A percentile compares a stretch with the other conserved stretches of the same genome.
These are phyloP conservation scores for Sphaeridia pumilis DNA, from an alignment of 2,888 invertebrate species.

Conservation along the genomic window DNA sequence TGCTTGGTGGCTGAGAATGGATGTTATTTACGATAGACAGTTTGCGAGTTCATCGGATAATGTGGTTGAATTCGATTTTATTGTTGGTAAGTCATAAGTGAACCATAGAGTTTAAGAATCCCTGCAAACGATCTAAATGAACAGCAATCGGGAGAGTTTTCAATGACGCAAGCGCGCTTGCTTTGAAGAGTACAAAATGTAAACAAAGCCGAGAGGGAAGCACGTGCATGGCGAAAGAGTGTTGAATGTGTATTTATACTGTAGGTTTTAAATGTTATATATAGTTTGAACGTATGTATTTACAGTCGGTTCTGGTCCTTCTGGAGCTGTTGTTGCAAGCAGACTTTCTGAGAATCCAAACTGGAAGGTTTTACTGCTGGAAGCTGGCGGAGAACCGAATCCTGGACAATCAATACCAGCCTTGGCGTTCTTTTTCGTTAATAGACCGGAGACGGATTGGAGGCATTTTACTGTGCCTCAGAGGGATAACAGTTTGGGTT, in stretches of 20 bases:
- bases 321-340: constrained; percentile 15
- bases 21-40: background rate
- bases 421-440: background rate
- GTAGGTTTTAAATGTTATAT: background rate
- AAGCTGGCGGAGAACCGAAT: constrained; percentile 15
- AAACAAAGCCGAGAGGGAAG: no score
- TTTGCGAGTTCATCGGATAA: background rate
- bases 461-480: constrained; percentile 5
- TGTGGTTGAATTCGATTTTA: background rate
- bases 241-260: background rate
- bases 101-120: no score
- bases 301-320: constrained; percentile 11
- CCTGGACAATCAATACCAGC: constrained; percentile 4
- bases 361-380: constrained; percentile 15
- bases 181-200: no score
- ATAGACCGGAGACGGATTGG: constrained; percentile 3
- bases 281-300: background rate
- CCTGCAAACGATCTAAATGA: no score
- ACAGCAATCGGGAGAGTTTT: no score
- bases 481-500: background rate
- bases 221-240: background rate
- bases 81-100: constrained; percentile 1
- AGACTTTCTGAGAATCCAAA: constrained; percentile 15
- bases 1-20: background rate
- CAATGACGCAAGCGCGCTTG: no score